Base-by-base conservation (phyloP, 2,113 vertebrate species). In the Oryzias celebensis region DNA sequence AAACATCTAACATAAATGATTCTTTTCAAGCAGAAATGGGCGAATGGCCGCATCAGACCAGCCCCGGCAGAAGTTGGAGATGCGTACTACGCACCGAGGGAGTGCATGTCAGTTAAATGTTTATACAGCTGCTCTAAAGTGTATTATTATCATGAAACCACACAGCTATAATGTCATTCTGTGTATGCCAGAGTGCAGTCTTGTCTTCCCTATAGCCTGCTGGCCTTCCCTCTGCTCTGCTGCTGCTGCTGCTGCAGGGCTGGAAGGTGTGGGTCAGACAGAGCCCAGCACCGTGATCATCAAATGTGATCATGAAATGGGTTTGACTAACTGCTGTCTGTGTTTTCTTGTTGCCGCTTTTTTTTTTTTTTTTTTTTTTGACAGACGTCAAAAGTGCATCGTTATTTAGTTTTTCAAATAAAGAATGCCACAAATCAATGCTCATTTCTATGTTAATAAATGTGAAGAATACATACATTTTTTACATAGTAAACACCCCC, bases 111-210 rank as follows among this genome's bases (percentile, higher is more conserved):
- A 90, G 90, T 88, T 90, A 86, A 92, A 90, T 92, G 91, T 92
- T 92, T 92, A 92, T 87, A 91, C 90, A 92, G 91, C 91, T 92
- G 91, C 87, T 88, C 83, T 78, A 77, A 88, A 89, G 91, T 91
- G 91, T 91, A 92, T 92, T 92, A 92, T 92, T 92, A 91, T 92
- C 90, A 89, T 90, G 84, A 91, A 92, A 91, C 91, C 91, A 79
- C 91, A 90, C 87, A 83, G 88, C 90, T 92, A 91, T 92, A 92
- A 92, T 91, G 91, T 91, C 87, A 90, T 91, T 92, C 86, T 88
- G 85, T 81, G 84, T 83, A 91, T 90, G 90, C 91, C 91, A 89
- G 84, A 90, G 90, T 82, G 91, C 90, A 89, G 86, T 89, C 89
- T 83, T 66, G 86, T 88, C 81, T 85, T 88, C 87, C 86, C 81